phyloP scores from a whole-genome alignment of 2,797 vertebrate species.

The Gallinago stenura region DNA sequence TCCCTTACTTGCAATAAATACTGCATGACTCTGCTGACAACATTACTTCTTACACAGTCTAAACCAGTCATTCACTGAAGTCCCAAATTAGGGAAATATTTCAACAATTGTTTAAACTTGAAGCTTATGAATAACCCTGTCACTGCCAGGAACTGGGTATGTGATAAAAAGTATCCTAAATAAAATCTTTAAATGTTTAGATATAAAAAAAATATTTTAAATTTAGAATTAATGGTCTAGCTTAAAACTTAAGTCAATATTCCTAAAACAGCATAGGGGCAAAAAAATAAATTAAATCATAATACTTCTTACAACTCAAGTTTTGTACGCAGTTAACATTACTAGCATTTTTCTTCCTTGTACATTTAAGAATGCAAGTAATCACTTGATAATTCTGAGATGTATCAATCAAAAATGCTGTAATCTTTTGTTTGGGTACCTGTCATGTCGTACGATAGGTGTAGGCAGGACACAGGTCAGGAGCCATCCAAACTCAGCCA shows the following conservation, averaged over 20 bases:
- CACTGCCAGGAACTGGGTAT: too few relatives aligned
- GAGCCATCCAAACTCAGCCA: conserved; percentile 98
- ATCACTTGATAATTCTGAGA: background rate
- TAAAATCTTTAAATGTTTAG: background rate
- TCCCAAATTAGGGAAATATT: background rate
- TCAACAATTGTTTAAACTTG: background rate
- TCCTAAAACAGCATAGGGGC: too few relatives aligned
- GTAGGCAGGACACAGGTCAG: conserved; percentile 95
- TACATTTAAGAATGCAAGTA: background rate
- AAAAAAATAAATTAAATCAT: background rate
- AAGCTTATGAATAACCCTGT: background rate
- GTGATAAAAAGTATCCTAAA: background rate
- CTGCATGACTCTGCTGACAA: background rate
- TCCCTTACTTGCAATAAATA: background rate
- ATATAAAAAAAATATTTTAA: background rate
- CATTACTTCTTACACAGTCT: background rate
- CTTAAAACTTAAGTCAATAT: background rate
- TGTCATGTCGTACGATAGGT: conserved; percentile 92
- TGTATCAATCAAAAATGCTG: background rate
- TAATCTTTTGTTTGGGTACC: conserved; percentile 75
- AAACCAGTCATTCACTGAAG: background rate
- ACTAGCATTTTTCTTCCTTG: background rate
- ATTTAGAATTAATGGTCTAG: background rate
- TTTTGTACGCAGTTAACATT: background rate
- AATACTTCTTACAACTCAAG: background rate